Conservation (phyloP, 2,113 vertebrate genomes). For the Malurus elegans region DNA sequence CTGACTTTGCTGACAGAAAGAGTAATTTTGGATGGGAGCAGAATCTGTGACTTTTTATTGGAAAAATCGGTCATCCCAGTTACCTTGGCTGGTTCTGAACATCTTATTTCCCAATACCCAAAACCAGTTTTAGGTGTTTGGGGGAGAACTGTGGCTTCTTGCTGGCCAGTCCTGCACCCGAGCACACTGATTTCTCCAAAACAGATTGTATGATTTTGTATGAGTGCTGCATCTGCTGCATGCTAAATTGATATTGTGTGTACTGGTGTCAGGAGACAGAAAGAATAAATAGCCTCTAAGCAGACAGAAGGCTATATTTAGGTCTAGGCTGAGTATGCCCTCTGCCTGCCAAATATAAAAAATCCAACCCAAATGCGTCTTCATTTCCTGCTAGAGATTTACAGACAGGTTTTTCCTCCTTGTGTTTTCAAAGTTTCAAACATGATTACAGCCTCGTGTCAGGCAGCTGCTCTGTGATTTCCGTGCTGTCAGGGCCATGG, state of each 20-base stretch:
- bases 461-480: neutral
- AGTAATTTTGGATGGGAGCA: neutral
- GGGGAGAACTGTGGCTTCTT: neutral
- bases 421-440: neutral
- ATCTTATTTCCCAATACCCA: neutral
- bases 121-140: neutral
- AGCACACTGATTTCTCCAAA: neutral
- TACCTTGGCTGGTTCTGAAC: neutral
- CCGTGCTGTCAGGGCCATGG: neutral
- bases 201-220: neutral
- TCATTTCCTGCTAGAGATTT: neutral
- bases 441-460: neutral
- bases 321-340: constrained; percentile 21
- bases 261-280: neutral
- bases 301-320: constrained; percentile 25
- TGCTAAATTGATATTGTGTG: neutral
- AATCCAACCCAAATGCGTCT: neutral
- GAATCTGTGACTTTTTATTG: neutral
- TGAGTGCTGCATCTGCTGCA: neutral
- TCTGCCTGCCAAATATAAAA: constrained; percentile 47
- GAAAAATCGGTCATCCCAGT: neutral
- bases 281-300: constrained; percentile 4
- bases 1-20: neutral
- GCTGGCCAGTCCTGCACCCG: neutral
- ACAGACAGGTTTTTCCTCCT: neutral